Percentiles rank a stretch among this genome's conserved stretches.
These are phyloP conservation scores for Synanthedon myopaeformis DNA, from an alignment of 2,888 invertebrate species.

Conservation along the genomic window DNA sequence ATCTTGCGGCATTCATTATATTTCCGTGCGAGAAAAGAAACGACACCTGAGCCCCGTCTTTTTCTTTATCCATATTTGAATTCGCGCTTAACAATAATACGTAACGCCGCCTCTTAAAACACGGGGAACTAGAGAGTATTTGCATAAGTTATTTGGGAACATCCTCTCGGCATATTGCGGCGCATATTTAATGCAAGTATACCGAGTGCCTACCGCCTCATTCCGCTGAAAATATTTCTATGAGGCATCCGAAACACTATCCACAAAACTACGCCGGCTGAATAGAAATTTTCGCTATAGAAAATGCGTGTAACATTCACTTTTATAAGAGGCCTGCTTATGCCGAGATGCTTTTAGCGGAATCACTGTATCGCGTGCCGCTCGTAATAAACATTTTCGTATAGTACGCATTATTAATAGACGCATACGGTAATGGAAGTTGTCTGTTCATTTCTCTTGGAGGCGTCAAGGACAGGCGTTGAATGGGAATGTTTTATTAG, in stretches of 20 bases:
- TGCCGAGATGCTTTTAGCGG: constrained; percentile 48
- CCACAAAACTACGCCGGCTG: constrained; percentile 32
- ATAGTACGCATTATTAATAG: constrained; percentile 31
- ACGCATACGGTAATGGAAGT: not conserved
- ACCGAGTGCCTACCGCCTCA: constrained; percentile 16
- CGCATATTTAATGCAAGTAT: constrained; percentile 42
- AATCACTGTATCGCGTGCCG: constrained; percentile 56
- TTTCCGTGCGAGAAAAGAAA: constrained; percentile 25
- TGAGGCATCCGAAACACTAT: constrained; percentile 40
- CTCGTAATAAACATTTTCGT: constrained; percentile 34
- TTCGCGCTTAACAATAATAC: constrained; percentile 14
- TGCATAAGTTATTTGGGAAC: constrained; percentile 45
- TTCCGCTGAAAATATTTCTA: constrained; percentile 38
- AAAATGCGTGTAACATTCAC: constrained; percentile 27
- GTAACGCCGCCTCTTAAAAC: constrained; percentile 29
- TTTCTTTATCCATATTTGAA: constrained; percentile 14
- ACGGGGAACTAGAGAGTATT: constrained; percentile 31
- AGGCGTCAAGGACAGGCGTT: constrained; percentile 6
- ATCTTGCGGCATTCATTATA: constrained; percentile 25
- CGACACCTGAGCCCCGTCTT: constrained; percentile 33
- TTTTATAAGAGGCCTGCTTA: constrained; percentile 26
- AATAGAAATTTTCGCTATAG: constrained; percentile 38
- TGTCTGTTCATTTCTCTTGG: constrained; percentile 24
- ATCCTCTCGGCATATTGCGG: constrained; percentile 35
- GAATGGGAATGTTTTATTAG: not conserved